phyloP scores from a whole-genome alignment of 2,888 invertebrate genomes.

The Leptopilina drosophilae region DNA sequence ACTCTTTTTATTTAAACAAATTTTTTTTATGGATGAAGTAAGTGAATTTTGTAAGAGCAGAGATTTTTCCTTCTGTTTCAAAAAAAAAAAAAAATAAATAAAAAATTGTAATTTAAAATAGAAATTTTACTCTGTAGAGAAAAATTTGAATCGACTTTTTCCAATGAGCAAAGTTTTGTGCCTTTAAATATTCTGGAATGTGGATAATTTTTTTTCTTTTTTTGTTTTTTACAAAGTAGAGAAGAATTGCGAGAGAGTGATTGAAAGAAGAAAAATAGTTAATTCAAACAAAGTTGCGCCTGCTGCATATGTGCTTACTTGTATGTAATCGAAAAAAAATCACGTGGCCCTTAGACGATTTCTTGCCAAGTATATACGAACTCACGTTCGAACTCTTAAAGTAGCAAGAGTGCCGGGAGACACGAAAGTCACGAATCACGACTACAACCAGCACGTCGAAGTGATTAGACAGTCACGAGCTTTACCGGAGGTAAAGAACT shows the following conservation, averaged over 20 bases:
- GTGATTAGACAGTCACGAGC: constrained; percentile 47
- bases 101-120: too few species aligned
- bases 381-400: constrained; percentile 26
- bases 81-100: too few species aligned
- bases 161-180: too few species aligned
- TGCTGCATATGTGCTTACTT: constrained; percentile 24
- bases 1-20: background rate
- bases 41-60: background rate
- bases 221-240: too few species aligned
- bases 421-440: constrained; percentile 63
- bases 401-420: constrained; percentile 35
- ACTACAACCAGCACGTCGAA: constrained; percentile 60
- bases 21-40: background rate
- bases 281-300: constrained; percentile 2
- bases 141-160: too few species aligned
- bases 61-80: background rate
- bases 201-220: too few species aligned
- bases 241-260: background rate
- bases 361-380: background rate
- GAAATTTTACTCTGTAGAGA: too few species aligned
- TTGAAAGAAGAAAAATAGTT: background rate
- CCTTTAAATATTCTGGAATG: too few species aligned
- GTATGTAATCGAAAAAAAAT: constrained; percentile 3
- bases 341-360: background rate
- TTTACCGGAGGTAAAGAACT: constrained; percentile 25